Evolutionary conservation across 2,113 vertebrate species (phyloP).

Genomic region (Neogale vison): DNA sequence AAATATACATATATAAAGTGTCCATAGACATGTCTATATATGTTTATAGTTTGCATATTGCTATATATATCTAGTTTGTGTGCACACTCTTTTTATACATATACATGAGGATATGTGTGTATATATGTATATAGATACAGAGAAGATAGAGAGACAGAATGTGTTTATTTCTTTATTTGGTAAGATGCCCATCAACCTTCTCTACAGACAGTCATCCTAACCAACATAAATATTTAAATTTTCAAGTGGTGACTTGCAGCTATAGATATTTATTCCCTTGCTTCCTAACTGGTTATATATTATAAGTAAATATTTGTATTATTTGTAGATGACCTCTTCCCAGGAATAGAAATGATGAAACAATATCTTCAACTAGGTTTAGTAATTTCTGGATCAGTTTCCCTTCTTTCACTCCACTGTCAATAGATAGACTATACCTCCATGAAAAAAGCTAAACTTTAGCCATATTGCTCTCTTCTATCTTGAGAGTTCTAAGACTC

Average conservation of each 20-base stretch:
- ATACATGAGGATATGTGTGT: not conserved
- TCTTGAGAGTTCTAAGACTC: not conserved
- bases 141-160: not conserved
- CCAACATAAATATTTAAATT: not conserved
- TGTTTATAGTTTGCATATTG: not conserved
- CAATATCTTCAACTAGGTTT: not conserved
- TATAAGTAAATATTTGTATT: not conserved
- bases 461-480: not conserved
- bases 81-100: not conserved
- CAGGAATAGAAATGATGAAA: not conserved
- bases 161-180: not conserved
- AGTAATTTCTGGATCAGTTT: not conserved
- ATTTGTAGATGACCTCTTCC: not conserved
- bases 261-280: not conserved
- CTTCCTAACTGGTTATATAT: not conserved
- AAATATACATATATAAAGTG: not conserved
- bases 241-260: not conserved
- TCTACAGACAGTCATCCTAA: not conserved
- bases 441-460: not conserved
- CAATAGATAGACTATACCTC: accelerated
- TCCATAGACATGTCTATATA: not conserved
- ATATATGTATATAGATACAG: not conserved
- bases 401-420: not conserved
- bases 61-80: not conserved
- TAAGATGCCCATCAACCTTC: not conserved